Percentiles rank a stretch among this genome's conserved stretches.
Evolutionary conservation across 2,113 vertebrate species (phyloP).

Genomic region (Fulmarus glacialis): DNA sequence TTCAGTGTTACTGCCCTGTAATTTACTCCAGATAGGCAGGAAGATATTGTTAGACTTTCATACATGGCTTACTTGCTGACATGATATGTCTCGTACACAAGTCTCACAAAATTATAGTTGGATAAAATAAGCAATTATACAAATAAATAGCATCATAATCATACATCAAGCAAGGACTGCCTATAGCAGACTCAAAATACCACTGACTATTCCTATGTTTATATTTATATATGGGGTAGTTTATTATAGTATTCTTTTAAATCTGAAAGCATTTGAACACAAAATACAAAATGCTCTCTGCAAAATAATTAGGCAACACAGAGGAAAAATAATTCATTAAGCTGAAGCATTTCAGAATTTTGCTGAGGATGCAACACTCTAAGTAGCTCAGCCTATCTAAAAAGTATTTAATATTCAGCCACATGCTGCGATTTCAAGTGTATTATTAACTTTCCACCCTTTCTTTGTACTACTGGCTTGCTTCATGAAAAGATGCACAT

Average conservation of each 20-base stretch:
- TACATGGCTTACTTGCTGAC: not conserved
- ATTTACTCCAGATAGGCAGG: not conserved
- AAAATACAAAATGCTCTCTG: not conserved
- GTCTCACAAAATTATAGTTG: not conserved
- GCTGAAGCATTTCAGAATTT: not conserved
- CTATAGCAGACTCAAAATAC: not conserved
- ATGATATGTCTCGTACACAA: not conserved
- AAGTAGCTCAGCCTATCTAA: not conserved
- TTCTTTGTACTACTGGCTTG: not conserved
- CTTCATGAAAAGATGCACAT: not conserved
- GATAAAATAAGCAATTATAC: not conserved
- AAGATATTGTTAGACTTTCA: not conserved
- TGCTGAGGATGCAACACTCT: not conserved
- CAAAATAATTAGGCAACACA: rapidly evolving
- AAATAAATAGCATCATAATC: not conserved
- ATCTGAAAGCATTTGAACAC: not conserved
- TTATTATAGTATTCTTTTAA: not conserved
- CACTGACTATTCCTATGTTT: not conserved
- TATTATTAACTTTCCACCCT: not conserved
- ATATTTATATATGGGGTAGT: not conserved
- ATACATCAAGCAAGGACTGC: not conserved
- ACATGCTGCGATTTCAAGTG: not conserved
- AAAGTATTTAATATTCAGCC: not conserved
- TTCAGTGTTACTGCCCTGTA: not conserved
- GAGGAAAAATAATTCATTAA: not conserved